Evolutionary conservation across 2,797 vertebrate species (phyloP).

Genomic region (Melanogrammus aeglefinus): DNA sequence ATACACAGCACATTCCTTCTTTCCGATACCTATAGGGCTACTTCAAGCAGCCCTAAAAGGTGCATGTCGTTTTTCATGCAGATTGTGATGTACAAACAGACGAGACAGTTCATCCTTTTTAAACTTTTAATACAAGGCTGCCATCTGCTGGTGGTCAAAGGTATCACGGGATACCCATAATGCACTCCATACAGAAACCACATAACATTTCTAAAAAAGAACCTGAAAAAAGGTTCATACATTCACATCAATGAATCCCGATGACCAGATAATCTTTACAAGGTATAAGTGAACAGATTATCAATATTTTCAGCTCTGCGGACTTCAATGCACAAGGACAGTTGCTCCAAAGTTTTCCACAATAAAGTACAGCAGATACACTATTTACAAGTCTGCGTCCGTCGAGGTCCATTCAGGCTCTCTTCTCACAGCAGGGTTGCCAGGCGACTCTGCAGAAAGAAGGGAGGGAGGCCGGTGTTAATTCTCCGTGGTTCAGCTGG

Average conservation of each 20-base stretch:
- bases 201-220: background rate
- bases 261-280: background rate
- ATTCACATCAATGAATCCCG: background rate
- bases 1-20: too few species aligned
- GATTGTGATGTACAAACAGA: too few species aligned
- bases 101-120: too few species aligned
- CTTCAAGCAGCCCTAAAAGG: background rate
- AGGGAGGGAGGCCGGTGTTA: background rate
- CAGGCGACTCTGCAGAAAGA: constrained; percentile 66
- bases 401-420: background rate
- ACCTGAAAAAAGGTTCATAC: too few species aligned
- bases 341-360: too few species aligned
- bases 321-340: too few species aligned
- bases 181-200: background rate
- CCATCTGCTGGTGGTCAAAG: background rate
- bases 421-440: constrained; percentile 59
- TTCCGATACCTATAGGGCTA: too few species aligned
- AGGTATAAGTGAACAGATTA: background rate
- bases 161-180: background rate
- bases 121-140: background rate
- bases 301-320: too few species aligned
- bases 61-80: too few species aligned
- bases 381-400: constrained; percentile 12
- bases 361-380: constrained; percentile 40
- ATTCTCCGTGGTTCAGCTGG: background rate